phyloP scores from a whole-genome alignment of 30 jellyfish, hydroid and myxozoan genomes.

The Turritopsis dohrnii region DNA sequence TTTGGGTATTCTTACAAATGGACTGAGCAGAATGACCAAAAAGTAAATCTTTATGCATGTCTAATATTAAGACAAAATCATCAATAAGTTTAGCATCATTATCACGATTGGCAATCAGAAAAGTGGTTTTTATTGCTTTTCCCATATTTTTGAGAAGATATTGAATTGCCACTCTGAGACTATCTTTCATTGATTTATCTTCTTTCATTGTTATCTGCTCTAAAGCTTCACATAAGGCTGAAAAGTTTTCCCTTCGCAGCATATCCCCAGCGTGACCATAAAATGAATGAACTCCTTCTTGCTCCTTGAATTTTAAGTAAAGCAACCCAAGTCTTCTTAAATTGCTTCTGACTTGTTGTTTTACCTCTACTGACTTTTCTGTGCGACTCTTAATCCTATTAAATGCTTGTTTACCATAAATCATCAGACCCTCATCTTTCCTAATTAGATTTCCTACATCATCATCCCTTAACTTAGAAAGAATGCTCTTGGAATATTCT shows the following conservation, averaged over 20 bases:
- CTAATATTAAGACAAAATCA: neutral
- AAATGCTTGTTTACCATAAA: constrained; percentile 13
- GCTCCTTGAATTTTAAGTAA: constrained; percentile 10
- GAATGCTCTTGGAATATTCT: neutral
- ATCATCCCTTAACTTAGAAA: neutral
- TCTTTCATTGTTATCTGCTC: neutral
- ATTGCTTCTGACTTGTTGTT: neutral
- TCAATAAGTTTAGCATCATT: constrained; percentile 1
- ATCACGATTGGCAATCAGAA: constrained; percentile 9
- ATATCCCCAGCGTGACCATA: constrained; percentile 7
- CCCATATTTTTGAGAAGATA: neutral
- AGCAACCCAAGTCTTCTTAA: neutral
- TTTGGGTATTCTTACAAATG: neutral
- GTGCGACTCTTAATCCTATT: neutral
- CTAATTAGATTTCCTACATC: constrained; percentile 1
- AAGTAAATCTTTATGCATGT: neutral
- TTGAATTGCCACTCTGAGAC: neutral
- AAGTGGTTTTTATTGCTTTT: neutral
- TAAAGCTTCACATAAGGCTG: neutral
- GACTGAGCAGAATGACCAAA: constrained; percentile 10
- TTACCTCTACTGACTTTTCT: constrained; percentile 1
- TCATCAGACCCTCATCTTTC: neutral
- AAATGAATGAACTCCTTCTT: constrained; percentile 12
- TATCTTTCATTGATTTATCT: constrained; percentile 1
- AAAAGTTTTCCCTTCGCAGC: constrained; percentile 9